phyloP scores from a whole-genome alignment of 1,140 invertebrate species.

The Drosophila micromelanica region DNA sequence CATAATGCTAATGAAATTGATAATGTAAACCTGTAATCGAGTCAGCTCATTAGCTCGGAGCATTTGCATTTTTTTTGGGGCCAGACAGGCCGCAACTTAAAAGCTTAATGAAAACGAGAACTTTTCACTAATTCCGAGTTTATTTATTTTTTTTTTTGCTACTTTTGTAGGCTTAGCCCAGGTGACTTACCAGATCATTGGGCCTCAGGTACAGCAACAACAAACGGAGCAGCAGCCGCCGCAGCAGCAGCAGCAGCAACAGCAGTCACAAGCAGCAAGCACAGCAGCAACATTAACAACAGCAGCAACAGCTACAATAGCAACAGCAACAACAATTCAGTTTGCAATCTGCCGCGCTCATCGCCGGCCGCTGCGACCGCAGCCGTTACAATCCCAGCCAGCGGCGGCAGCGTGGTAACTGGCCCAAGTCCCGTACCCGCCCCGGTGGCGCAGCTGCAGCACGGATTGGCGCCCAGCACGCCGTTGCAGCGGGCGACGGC shows the following conservation, averaged over 20 bases:
- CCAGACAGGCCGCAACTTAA: slow-evolving; percentile 19
- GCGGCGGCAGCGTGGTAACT: slow-evolving; percentile 65
- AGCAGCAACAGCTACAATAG: slow-evolving; percentile 34
- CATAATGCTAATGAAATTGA: slow-evolving; percentile 54
- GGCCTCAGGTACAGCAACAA: slow-evolving; percentile 76
- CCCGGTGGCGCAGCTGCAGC: slow-evolving; percentile 52
- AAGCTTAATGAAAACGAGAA: neutral
- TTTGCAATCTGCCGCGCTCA: slow-evolving; percentile 81
- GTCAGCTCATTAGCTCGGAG: slow-evolving; percentile 51
- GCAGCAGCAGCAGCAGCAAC: slow-evolving; percentile 61
- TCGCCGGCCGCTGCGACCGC: slow-evolving; percentile 82
- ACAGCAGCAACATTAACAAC: slow-evolving; percentile 32
- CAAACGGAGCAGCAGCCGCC: slow-evolving; percentile 49
- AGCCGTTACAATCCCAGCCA: slow-evolving; percentile 74
- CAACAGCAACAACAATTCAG: slow-evolving; percentile 59
- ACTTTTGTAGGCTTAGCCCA: slow-evolving; percentile 83
- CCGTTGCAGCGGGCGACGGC: slow-evolving; percentile 69
- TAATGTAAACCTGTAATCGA: slow-evolving; percentile 49
- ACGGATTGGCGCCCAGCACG: slow-evolving; percentile 70
- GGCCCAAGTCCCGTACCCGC: slow-evolving; percentile 32
- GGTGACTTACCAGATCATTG: slow-evolving; percentile 84
- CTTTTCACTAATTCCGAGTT: slow-evolving; percentile 15
- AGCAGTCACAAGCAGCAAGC: slow-evolving; percentile 31
- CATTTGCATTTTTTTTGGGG: slow-evolving; percentile 44
- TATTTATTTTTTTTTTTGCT: neutral